Base-by-base conservation (phyloP, 2,113 vertebrate genomes). In the Bostrychus sinensis region DNA sequence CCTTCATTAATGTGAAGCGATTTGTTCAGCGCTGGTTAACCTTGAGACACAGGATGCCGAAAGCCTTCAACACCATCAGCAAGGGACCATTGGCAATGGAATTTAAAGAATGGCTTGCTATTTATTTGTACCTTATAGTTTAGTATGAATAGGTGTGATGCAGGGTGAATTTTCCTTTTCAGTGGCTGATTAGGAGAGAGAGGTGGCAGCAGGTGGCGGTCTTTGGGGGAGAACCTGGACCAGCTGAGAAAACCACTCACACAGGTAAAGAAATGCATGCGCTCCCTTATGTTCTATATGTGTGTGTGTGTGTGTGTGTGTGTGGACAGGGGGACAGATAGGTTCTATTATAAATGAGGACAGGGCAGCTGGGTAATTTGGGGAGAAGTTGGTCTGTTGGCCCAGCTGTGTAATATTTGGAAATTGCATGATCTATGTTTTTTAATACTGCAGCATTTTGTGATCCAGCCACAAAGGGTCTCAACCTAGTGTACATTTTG, bases 301-400 rank as follows among this genome's bases (percentile, higher is more conserved):
- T 70, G 53, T 13, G 41, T 3, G 3, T 32, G 30, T 32, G 30
- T 32, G 30, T 32, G 30, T 32, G 30, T 32, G 48, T 14, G 23
- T 28, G 48, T 17, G 23, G 23, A 51, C 48, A 51, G 48, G 28
- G 48, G 20, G 82, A 79, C 79, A 75, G 75, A 72, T 60, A 51
- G 70, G 41, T 64, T 75, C 26, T 10, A 55, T 84, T 86, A 85
- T 84, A 84, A 83, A 89, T 86, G 72, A 85, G 75, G 50, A 20
- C 13, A 59, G 82, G 79, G 82, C 82, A 86, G 82, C 78, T 81
- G 83, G 84, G 82, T 81, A 76, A 88, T 88, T 88, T 86, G 75
- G 60, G 80, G 70, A 45, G 51, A 20, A 62, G 66, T 70, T 41
- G 5, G 66, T 88, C 79, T 78, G 85, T 71, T 56, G 64, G 78